These are phyloP conservation scores for Pithys albifrons DNA, from an alignment of 2,113 vertebrate species.

Conservation along the genomic window DNA sequence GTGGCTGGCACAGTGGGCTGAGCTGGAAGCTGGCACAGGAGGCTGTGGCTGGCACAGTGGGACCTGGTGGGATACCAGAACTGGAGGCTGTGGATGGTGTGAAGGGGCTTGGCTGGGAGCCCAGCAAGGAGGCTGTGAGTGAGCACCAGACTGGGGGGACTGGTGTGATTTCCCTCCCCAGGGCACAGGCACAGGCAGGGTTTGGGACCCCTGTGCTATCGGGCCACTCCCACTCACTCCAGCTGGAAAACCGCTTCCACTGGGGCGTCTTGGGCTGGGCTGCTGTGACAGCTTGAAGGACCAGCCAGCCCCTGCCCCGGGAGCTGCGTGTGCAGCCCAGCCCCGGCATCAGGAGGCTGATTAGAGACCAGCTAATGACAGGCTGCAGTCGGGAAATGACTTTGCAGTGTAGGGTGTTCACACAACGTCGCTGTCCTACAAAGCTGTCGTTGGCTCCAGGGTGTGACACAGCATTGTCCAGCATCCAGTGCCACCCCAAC, in stretches of 20 bases:
- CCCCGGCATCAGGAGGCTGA: neutral
- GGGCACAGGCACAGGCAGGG: neutral
- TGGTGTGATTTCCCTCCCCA: fast-evolving
- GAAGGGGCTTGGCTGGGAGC: neutral
- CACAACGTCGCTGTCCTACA: neutral
- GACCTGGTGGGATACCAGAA: neutral
- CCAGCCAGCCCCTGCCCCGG: neutral
- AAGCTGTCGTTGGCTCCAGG: neutral
- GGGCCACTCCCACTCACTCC: neutral
- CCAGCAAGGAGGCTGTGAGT: fast-evolving
- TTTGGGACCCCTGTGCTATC: fast-evolving
- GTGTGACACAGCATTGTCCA: neutral
- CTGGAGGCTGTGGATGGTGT: too few species aligned
- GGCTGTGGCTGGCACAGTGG: too few species aligned
- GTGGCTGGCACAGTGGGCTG: fast-evolving
- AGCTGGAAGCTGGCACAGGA: neutral
- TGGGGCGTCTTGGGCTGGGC: neutral
- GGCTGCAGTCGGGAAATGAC: neutral
- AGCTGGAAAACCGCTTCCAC: neutral
- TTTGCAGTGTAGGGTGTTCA: neutral
- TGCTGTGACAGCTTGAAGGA: neutral
- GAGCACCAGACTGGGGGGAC: fast-evolving
- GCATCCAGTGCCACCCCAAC: neutral
- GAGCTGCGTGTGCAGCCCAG: neutral
- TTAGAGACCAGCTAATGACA: conserved; percentile 23